A percentile compares a stretch with the other conserved stretches of the same genome.
Conservation (phyloP, 2,888 invertebrate species). For the Morinoia aosen region DNA sequence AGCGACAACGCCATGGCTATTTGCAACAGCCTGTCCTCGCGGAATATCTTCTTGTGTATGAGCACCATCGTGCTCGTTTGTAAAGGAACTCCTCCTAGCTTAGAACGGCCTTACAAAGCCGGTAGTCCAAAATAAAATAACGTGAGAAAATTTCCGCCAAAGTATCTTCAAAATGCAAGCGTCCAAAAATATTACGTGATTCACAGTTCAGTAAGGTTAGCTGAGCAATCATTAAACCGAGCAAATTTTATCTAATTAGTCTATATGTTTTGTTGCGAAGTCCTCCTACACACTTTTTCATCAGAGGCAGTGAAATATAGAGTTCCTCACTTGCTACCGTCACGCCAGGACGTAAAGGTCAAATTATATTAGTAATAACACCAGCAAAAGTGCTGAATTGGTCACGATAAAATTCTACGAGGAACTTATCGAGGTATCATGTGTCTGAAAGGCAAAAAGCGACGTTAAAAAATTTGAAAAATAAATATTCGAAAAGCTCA, state of each 20-base stretch:
- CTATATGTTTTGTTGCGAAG: not conserved
- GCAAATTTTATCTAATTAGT: not conserved
- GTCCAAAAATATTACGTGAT: not conserved
- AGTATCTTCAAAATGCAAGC: not conserved
- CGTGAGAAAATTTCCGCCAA: not conserved
- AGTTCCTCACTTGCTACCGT: not conserved
- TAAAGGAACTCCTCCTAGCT: not conserved
- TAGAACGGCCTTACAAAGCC: not conserved
- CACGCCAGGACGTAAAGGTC: not conserved
- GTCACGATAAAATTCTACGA: not conserved
- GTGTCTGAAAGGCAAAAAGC: not conserved
- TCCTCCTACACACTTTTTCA: not conserved
- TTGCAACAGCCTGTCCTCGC: constrained; percentile 36
- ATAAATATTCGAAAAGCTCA: too few relatives aligned
- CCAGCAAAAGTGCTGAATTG: not conserved
- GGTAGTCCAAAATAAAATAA: not conserved
- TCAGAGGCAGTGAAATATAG: not conserved
- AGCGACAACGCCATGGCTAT: constrained; percentile 26
- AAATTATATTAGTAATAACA: not conserved
- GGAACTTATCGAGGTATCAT: not conserved
- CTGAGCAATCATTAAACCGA: not conserved
- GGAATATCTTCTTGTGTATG: constrained; percentile 45
- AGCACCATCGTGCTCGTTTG: constrained; percentile 35
- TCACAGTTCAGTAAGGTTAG: not conserved
- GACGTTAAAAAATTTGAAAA: not conserved